Evolutionary conservation across 2,113 vertebrate species (phyloP).

Genomic region (Siniperca chuatsi): DNA sequence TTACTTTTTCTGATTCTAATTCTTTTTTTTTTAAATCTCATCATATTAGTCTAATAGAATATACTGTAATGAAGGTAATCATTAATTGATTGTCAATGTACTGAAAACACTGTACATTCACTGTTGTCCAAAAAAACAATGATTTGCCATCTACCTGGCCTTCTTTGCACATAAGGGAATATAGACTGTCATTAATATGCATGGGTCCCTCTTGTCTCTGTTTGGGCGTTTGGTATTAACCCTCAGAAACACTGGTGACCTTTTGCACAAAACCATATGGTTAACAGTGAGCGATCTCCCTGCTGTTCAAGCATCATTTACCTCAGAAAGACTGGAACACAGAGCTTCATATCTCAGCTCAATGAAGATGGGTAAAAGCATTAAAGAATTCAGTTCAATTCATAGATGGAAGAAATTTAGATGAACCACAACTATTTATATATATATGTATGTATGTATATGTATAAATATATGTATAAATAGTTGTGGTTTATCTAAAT

Average conservation of each 20-base stretch:
- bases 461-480: too few species aligned
- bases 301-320: conserved; percentile 85
- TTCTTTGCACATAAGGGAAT: conserved; percentile 57
- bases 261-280: conserved; percentile 75
- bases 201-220: conserved; percentile 70
- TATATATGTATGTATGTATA: too few species aligned
- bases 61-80: background rate
- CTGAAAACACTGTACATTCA: background rate
- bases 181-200: conserved; percentile 76
- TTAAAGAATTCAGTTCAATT: conserved; percentile 3
- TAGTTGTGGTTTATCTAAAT: too few species aligned
- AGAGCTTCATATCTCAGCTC: conserved; percentile 50
- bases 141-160: conserved; percentile 25
- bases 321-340: conserved; percentile 62
- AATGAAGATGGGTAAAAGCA: conserved; percentile 36
- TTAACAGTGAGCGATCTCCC: conserved; percentile 80
- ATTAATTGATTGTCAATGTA: background rate
- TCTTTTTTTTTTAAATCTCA: background rate
- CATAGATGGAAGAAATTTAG: conserved; percentile 6
- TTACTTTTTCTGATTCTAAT: background rate
- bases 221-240: conserved; percentile 82
- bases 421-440: background rate
- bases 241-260: conserved; percentile 74
- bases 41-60: conserved; percentile 4
- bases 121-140: conserved; percentile 29